Evolutionary conservation across 2,888 invertebrate species (phyloP).

Genomic region (Eilema depressum): DNA sequence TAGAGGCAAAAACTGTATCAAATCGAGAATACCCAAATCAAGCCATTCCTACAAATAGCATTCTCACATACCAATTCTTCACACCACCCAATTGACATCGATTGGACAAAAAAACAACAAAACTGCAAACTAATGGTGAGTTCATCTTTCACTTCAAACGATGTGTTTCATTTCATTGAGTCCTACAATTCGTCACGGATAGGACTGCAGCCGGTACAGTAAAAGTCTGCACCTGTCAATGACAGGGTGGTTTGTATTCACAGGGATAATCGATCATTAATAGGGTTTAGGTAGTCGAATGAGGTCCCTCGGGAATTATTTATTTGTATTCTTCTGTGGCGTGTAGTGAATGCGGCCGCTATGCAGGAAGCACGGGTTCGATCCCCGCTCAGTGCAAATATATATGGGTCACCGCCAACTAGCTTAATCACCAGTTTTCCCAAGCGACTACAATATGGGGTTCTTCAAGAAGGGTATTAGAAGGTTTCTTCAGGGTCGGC

Average conservation of each 20-base stretch:
- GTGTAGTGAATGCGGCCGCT: too few species aligned
- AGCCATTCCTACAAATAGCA: background rate
- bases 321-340: too few species aligned
- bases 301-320: background rate
- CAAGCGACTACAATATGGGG: too few species aligned
- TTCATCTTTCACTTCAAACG: slow-evolving; percentile 7
- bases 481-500: too few species aligned
- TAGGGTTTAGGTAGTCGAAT: background rate
- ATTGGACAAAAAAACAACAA: slow-evolving; percentile 5
- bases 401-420: too few species aligned
- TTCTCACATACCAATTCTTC: background rate
- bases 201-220: background rate
- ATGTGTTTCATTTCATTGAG: slow-evolving; percentile 13
- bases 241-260: slow-evolving; percentile 11
- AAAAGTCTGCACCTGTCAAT: slow-evolving; percentile 7
- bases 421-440: too few species aligned
- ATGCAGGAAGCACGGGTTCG: too few species aligned
- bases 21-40: background rate
- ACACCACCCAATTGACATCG: slow-evolving; percentile 10
- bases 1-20: background rate
- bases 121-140: slow-evolving; percentile 3
- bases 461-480: too few species aligned
- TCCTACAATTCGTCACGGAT: background rate
- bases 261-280: background rate
- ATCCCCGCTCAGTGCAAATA: too few species aligned